Evolutionary conservation across 2,888 invertebrate species (phyloP).

Genomic region (Dascillus cervinus): DNA sequence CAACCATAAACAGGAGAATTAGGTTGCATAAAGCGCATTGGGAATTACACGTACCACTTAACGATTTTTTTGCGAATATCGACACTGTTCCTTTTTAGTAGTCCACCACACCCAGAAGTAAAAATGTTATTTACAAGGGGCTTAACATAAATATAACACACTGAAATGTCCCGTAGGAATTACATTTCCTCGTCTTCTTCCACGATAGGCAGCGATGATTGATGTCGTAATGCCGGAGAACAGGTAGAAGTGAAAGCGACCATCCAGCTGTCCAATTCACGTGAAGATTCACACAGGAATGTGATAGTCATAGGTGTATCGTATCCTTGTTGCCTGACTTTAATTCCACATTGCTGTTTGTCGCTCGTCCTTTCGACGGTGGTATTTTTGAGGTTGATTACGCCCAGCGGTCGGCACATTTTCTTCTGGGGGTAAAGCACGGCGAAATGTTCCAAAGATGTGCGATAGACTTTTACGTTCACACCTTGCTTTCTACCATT

Average conservation of each 20-base stretch:
- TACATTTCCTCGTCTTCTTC: slow-evolving; percentile 52
- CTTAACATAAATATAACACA: too few species aligned
- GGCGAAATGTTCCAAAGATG: slow-evolving; percentile 57
- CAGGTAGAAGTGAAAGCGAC: slow-evolving; percentile 49
- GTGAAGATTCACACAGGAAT: slow-evolving; percentile 49
- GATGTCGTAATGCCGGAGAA: slow-evolving; percentile 44
- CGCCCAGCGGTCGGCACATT: slow-evolving; percentile 53
- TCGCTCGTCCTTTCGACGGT: slow-evolving; percentile 48
- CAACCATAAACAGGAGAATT: neutral
- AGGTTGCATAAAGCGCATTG: too few species aligned
- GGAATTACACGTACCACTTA: too few species aligned
- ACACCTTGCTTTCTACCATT: slow-evolving; percentile 53
- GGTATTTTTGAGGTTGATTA: slow-evolving; percentile 54
- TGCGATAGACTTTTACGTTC: slow-evolving; percentile 56
- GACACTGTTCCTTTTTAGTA: too few species aligned
- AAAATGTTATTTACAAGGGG: too few species aligned
- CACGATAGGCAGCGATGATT: slow-evolving; percentile 52
- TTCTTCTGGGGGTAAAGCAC: slow-evolving; percentile 59
- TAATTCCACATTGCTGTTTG: slow-evolving; percentile 43
- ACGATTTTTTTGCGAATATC: too few species aligned
- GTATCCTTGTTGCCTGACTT: slow-evolving; percentile 54
- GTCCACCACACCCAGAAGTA: too few species aligned
- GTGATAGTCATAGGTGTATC: slow-evolving; percentile 54
- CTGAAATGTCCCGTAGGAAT: slow-evolving; percentile 8
- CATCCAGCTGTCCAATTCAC: slow-evolving; percentile 54